phyloP scores from a whole-genome alignment of 2,797 vertebrate species.

The Poeciliopsis gracilis region DNA sequence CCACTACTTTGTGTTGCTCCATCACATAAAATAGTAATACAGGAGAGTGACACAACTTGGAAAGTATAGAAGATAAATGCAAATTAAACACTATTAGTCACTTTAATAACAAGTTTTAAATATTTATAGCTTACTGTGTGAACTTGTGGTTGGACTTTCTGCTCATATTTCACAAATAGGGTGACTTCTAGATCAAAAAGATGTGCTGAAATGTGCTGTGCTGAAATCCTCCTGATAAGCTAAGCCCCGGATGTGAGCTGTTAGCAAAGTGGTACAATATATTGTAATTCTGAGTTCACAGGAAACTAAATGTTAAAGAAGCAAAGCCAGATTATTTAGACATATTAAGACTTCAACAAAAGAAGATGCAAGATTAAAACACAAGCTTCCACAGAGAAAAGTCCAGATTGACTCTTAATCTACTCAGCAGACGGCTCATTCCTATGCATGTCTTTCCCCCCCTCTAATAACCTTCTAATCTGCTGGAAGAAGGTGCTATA shows the following conservation, averaged over 20 bases:
- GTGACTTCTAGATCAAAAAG: background rate
- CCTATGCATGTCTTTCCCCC: conserved; percentile 10
- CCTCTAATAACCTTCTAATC: conserved; percentile 17
- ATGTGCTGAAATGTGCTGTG: background rate
- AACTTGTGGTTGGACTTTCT: background rate
- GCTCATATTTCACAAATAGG: background rate
- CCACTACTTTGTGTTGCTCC: background rate
- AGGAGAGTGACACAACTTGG: background rate
- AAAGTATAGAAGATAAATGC: background rate
- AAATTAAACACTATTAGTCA: background rate
- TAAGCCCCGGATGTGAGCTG: background rate
- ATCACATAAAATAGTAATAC: background rate
- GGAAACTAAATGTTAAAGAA: background rate
- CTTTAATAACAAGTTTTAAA: background rate
- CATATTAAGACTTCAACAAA: background rate
- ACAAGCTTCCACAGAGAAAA: background rate
- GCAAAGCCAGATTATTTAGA: background rate
- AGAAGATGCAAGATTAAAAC: background rate
- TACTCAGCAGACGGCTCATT: conserved; percentile 13
- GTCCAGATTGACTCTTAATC: conserved; percentile 12
- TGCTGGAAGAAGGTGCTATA: background rate
- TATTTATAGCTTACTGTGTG: background rate
- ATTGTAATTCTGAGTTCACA: background rate
- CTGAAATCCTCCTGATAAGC: background rate
- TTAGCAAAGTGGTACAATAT: background rate